Evolutionary conservation across 2,113 vertebrate species (phyloP), one percentile per base, ranked within the genome.

Genomic region (Calonectris borealis): DNA sequence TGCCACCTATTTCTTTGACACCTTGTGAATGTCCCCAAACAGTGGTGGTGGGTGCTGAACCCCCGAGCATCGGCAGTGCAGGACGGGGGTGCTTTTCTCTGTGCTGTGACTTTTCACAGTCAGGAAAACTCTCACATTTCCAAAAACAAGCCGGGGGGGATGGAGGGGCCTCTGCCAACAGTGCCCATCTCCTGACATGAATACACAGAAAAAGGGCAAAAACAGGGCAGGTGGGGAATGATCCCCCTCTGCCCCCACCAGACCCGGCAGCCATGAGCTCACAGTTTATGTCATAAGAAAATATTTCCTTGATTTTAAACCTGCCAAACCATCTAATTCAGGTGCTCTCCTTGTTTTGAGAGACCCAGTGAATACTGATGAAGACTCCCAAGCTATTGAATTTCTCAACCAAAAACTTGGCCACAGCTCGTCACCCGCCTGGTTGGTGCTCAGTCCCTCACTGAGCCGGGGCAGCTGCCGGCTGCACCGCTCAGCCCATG

Each of bases 391-490:
- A 75, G n/a, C 52, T 77, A 16, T 1, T 21, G 32, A 64, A 83
- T 71, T 54, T 58, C 68, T 88, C 32, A 46, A 64, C 3, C 10
- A 36, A 83, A 83, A 70, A 7, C 27, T 29, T 54, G 24, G 25
- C 22, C 34, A 26, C 21, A 83, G 34, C 32, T 80, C 3, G 0
- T 62, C 25, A 54, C 34, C n/a, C 4, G 5, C 36, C 31, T 26
- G 55, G 31, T 20, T 7, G 7, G 15, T n/a, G 49, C 36, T 34
- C 3, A 5, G 21, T 64, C 34, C 10, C 44, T 64, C 2, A 1
- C n/a, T 25, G 71, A 72, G 76, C 48, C 0, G 9, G 42, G 25
- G 32, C 1, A 3, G 18, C 42, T 11, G 8, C 29, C 0, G 1
- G 72, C 72, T 66, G 36, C 49, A 7, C 29, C 14, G 44, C 31